These are phyloP conservation scores for Cerastis leucographa DNA, from an alignment of 2,888 invertebrate genomes.

Conservation along the genomic window DNA sequence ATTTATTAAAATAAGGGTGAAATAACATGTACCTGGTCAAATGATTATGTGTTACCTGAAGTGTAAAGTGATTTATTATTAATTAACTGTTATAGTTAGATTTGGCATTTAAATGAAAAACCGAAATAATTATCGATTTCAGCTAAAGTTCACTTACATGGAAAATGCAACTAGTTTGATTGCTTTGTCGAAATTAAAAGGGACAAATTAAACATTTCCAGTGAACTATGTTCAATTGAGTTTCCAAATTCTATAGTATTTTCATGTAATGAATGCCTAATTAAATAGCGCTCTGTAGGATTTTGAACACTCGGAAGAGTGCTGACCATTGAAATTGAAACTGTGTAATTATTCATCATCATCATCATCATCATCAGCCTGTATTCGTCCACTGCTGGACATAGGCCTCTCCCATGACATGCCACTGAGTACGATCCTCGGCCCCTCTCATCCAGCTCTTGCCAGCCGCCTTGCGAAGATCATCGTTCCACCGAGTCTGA, in stretches of 20 bases:
- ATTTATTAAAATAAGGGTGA: conserved; percentile 35
- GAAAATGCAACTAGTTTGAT: neutral
- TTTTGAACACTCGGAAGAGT: neutral
- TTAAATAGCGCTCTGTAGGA: neutral
- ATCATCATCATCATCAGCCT: no score
- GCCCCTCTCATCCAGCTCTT: no score
- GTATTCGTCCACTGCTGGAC: no score
- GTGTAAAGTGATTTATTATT: neutral
- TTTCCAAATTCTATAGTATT: neutral
- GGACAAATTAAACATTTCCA: neutral
- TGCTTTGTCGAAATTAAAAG: neutral
- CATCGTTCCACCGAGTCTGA: no score
- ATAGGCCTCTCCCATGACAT: no score
- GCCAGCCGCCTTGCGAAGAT: no score
- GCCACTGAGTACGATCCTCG: no score
- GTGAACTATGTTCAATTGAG: neutral
- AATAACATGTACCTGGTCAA: neutral
- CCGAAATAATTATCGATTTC: neutral
- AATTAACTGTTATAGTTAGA: neutral
- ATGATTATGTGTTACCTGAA: conserved; percentile 7
- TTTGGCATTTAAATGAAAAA: neutral
- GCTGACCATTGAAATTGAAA: neutral
- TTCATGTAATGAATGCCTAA: neutral
- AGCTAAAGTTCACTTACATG: neutral
- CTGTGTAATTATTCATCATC: no score